Evolutionary conservation across 2,888 invertebrate species (phyloP), one percentile per base, ranked within the genome.

Genomic region (Apotomis betuletana): DNA sequence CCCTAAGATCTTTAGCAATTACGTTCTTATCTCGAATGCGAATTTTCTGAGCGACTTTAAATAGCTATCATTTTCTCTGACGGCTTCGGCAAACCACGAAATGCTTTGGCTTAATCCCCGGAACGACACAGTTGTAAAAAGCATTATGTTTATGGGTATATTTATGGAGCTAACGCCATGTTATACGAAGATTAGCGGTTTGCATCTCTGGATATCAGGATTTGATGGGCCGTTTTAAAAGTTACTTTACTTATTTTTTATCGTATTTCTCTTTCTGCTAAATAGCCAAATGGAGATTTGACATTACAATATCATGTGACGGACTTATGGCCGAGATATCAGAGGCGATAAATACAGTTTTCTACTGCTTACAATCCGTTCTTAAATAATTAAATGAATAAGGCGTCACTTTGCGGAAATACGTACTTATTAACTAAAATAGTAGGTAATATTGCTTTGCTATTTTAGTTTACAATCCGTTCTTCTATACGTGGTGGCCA

Each of bases 1-100:
- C 85, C 85, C 79, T 80, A 86, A 85, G 87, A 90, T 87, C 87
- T 83, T 75, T 78, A 80, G 87, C 87, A 89, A 90, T 89, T 90
- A 89, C 87, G 77, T 78, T 80, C 86, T 89, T 90, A 89, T 90
- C 89, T 87, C 80, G 81, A 83, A 87, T 88, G 85, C 85, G 88
- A 88, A 89, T 88, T 87, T 89, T 87, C 87, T 85, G 85, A 89
- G 85, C 86, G 87, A 87, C 85, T 89, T 89, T 89, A 89, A 90
- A 90, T 88, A 87, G 88, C 87, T 83, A 87, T 87, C 87, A 87
- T 89, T 89, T 89, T 86, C 87, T 83, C 83, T 80, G 75, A 84
- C 80, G 86, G 80, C 80, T 83, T 84, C 78, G 82, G 78, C 65
- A 77, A 81, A 82, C 82, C 80, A 80, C 78, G 79, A 81, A 86